Evolutionary conservation across 2,888 invertebrate genomes (phyloP).

Genomic region (Nysson spinosus): DNA sequence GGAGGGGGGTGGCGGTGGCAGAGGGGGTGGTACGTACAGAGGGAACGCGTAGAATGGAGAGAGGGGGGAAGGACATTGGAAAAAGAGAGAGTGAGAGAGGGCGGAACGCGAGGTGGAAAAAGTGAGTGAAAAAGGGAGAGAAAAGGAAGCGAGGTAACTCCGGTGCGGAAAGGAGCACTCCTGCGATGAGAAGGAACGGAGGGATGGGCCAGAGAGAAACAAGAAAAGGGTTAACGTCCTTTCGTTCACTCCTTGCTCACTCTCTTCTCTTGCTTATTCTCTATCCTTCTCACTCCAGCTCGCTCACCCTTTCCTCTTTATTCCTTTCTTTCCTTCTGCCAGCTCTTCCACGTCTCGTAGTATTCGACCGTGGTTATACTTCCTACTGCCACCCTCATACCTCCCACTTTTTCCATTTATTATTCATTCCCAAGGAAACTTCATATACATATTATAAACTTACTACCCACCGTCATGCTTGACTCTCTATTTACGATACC

Average conservation of each 20-base stretch:
- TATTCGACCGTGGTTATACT: conserved; percentile 14
- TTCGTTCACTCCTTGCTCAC: conserved; percentile 63
- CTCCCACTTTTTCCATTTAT: conserved; percentile 61
- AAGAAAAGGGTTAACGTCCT: conserved; percentile 72
- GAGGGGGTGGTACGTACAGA: conserved; percentile 21
- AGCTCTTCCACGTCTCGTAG: conserved; percentile 14
- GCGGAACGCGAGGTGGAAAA: conserved; percentile 45
- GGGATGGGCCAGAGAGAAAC: conserved; percentile 53
- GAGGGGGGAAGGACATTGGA: conserved; percentile 24
- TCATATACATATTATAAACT: conserved; percentile 65
- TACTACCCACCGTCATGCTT: conserved; percentile 53
- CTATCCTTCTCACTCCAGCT: conserved; percentile 16
- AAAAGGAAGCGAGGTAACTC: conserved; percentile 37
- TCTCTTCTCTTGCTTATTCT: conserved; percentile 46
- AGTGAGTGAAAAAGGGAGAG: conserved; percentile 34
- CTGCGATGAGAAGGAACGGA: conserved; percentile 54
- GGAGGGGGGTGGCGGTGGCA: conserved; percentile 17
- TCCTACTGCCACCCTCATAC: conserved; percentile 33
- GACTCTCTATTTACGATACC: conserved; percentile 62
- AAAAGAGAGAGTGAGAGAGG: too few relatives aligned
- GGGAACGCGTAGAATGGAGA: conserved; percentile 18
- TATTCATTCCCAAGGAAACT: conserved; percentile 68
- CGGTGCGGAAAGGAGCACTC: conserved; percentile 56
- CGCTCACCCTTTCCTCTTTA: conserved; percentile 16
- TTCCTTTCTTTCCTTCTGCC: conserved; percentile 15